Conservation (phyloP, 1,140 invertebrate genomes). For the Megalopta genalis region DNA sequence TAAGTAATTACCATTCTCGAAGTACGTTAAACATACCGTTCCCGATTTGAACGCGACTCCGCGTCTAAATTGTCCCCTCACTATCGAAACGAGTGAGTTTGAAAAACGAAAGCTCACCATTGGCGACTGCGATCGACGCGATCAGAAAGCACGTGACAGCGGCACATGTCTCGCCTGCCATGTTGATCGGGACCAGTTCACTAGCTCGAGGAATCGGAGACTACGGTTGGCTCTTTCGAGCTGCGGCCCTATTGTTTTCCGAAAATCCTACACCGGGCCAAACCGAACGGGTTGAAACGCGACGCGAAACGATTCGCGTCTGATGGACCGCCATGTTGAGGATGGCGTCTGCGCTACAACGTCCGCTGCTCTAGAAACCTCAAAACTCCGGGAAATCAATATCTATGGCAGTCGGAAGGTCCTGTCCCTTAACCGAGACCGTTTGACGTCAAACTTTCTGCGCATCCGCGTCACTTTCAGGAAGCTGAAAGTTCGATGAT, state of each 20-base stretch:
- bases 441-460: slow-evolving; percentile 50
- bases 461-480: slow-evolving; percentile 39
- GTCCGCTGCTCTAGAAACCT: slow-evolving; percentile 69
- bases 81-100: background rate
- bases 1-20: too few relatives aligned
- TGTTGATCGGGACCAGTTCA: background rate
- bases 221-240: background rate
- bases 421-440: slow-evolving; percentile 32
- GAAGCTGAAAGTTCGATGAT: slow-evolving; percentile 31
- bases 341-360: slow-evolving; percentile 58
- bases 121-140: slow-evolving; percentile 23
- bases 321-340: slow-evolving; percentile 41
- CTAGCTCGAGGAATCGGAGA: background rate
- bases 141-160: slow-evolving; percentile 50
- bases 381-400: slow-evolving; percentile 62
- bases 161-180: slow-evolving; percentile 23
- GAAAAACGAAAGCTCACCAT: slow-evolving; percentile 45
- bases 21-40: background rate
- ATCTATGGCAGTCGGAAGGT: slow-evolving; percentile 31
- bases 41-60: background rate
- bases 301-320: background rate
- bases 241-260: slow-evolving; percentile 8
- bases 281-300: background rate
- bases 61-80: background rate
- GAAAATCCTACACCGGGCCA: background rate